A percentile compares a stretch with the other conserved stretches of the same genome.
Conservation (phyloP, 2,888 invertebrate species). For the Drosophila koepferae region DNA sequence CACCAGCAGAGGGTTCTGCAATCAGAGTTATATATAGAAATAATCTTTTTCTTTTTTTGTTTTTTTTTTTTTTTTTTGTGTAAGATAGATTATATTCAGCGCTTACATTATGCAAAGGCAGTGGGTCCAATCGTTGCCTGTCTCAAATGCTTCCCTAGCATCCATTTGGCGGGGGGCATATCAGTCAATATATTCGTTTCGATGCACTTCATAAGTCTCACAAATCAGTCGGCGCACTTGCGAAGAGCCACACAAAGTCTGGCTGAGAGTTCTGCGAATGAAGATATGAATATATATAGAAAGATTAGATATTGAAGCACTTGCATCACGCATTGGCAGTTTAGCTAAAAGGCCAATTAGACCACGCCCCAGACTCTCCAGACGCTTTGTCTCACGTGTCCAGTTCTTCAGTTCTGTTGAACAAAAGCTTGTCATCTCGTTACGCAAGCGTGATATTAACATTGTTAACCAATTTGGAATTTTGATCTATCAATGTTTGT, state of each 20-base stretch:
- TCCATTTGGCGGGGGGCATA: not conserved
- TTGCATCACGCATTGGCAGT: constrained; percentile 47
- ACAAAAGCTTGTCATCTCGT: constrained; percentile 31
- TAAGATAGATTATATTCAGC: too few species aligned
- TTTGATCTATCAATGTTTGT: not conserved
- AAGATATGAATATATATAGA: not conserved
- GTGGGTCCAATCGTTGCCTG: constrained; percentile 24
- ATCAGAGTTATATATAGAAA: not conserved
- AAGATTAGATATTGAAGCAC: not conserved
- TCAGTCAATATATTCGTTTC: constrained; percentile 10
- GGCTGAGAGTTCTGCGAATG: constrained; percentile 39
- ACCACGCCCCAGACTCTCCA: constrained; percentile 41
- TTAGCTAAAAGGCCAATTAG: constrained; percentile 36
- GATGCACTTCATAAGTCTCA: constrained; percentile 9
- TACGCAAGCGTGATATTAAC: constrained; percentile 39
- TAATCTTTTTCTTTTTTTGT: not conserved
- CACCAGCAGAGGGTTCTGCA: constrained; percentile 31
- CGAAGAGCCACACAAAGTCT: constrained; percentile 43
- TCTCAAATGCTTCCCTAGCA: constrained; percentile 41
- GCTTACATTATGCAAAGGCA: constrained; percentile 43
- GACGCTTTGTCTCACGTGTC: constrained; percentile 44
- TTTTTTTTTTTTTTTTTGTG: not conserved
- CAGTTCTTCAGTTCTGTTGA: constrained; percentile 35
- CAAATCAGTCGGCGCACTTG: constrained; percentile 44
- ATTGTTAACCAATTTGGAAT: constrained; percentile 31